These are phyloP conservation scores for Tautogolabrus adspersus DNA, from an alignment of 2,113 vertebrate genomes.

Conservation along the genomic window DNA sequence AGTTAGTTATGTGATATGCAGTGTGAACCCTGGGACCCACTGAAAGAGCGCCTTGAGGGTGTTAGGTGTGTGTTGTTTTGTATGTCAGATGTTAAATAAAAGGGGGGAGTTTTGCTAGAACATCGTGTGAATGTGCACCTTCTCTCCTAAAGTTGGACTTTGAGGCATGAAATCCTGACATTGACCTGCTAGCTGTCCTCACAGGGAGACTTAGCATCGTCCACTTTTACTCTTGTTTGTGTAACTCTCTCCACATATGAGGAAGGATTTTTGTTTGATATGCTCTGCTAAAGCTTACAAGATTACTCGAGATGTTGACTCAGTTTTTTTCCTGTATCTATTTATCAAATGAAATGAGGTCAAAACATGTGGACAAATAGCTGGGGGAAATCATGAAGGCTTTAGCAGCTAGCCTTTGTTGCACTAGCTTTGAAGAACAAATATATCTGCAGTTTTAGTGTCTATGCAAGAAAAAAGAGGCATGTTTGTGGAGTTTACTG, in stretches of 20 bases:
- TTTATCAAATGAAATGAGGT: too few relatives aligned
- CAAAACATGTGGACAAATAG: too few relatives aligned
- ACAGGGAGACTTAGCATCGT: not conserved
- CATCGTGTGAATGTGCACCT: too few relatives aligned
- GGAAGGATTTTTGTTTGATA: not conserved
- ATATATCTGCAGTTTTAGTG: too few relatives aligned
- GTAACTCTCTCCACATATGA: not conserved
- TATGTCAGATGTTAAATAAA: not conserved
- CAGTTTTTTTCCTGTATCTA: too few relatives aligned
- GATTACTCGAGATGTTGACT: too few relatives aligned
- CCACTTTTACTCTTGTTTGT: not conserved
- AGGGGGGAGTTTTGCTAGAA: too few relatives aligned
- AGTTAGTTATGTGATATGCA: constrained; percentile 53
- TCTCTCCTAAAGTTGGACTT: not conserved
- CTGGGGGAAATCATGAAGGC: not conserved
- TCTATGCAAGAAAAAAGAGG: too few relatives aligned
- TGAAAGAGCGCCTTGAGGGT: constrained; percentile 31
- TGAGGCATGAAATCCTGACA: not conserved
- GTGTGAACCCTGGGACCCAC: constrained; percentile 28
- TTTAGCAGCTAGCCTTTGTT: not conserved
- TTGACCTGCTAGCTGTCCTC: not conserved
- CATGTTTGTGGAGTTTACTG: too few relatives aligned
- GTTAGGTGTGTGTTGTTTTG: not conserved
- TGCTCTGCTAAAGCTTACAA: too few relatives aligned
- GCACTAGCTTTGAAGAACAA: not conserved